phyloP scores from a whole-genome alignment of 2,113 vertebrate genomes.

The Verasper variegatus region DNA sequence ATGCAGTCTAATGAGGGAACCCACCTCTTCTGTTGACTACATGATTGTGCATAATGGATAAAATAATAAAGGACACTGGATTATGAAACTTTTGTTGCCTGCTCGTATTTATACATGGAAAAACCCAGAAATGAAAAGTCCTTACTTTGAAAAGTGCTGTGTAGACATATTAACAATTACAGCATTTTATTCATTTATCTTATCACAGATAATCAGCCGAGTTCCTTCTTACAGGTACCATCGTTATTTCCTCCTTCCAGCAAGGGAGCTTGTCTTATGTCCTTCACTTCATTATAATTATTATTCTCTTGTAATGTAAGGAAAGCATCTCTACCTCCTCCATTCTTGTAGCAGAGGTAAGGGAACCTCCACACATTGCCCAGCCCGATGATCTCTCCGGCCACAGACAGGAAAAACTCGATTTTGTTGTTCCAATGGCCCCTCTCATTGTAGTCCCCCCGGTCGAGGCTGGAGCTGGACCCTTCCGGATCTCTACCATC shows the following conservation, averaged over 20 bases:
- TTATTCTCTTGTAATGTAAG: neutral
- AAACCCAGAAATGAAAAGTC: neutral
- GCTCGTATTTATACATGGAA: neutral
- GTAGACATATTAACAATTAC: neutral
- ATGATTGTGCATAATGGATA: slow-evolving; percentile 37
- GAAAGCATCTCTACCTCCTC: slow-evolving; percentile 89
- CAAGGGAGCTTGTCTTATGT: neutral
- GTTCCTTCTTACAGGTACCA: too few relatives aligned
- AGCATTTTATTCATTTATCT: neutral
- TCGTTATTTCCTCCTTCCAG: neutral
- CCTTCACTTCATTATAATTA: neutral
- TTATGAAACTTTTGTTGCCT: neutral
- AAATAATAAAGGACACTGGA: slow-evolving; percentile 1
- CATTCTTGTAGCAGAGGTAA: slow-evolving; percentile 99
- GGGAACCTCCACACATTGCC: slow-evolving; percentile 99
- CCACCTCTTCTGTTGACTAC: slow-evolving; percentile 17
- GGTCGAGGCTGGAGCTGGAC: slow-evolving; percentile 86
- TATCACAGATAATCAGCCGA: neutral
- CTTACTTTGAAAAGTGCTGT: too few relatives aligned
- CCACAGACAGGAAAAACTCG: slow-evolving; percentile 97
- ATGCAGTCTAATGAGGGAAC: slow-evolving; percentile 37
- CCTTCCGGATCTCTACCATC: slow-evolving; percentile 90
- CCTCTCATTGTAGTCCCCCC: slow-evolving; percentile 89
- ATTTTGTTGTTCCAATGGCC: slow-evolving; percentile 99
- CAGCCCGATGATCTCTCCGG: slow-evolving; percentile 97